phyloP scores from a whole-genome alignment of 2,888 invertebrate genomes.

The Dynastes grantii region DNA sequence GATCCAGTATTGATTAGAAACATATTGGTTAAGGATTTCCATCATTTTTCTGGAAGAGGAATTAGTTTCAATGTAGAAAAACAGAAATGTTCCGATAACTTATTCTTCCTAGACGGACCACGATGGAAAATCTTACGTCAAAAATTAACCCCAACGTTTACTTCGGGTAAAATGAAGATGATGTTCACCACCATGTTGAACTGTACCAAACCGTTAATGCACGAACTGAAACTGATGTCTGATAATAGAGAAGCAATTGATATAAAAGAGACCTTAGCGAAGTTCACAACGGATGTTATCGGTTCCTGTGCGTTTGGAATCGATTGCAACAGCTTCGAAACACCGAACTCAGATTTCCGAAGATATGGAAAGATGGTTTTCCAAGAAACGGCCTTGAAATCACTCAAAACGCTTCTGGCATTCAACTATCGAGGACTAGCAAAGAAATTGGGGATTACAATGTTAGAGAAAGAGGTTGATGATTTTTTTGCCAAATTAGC shows the following conservation, averaged over 20 bases:
- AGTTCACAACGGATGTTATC: slow-evolving; percentile 68
- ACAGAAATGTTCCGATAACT: slow-evolving; percentile 66
- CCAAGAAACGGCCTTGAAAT: slow-evolving; percentile 55
- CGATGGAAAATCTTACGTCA: slow-evolving; percentile 72
- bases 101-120: slow-evolving; percentile 68
- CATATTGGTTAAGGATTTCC: slow-evolving; percentile 69
- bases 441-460: slow-evolving; percentile 50
- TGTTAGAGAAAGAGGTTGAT: slow-evolving; percentile 57
- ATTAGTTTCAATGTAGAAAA: slow-evolving; percentile 67
- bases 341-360: slow-evolving; percentile 63
- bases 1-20: slow-evolving; percentile 69
- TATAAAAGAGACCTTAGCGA: slow-evolving; percentile 59
- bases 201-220: slow-evolving; percentile 61
- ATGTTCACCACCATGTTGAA: slow-evolving; percentile 70
- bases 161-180: slow-evolving; percentile 71
- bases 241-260: slow-evolving; percentile 53
- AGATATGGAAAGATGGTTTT: slow-evolving; percentile 61
- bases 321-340: slow-evolving; percentile 62
- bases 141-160: slow-evolving; percentile 72
- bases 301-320: slow-evolving; percentile 67
- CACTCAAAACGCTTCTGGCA: slow-evolving; percentile 50
- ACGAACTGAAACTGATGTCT: slow-evolving; percentile 56
- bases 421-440: slow-evolving; percentile 52
- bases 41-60: slow-evolving; percentile 69
- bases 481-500: slow-evolving; percentile 59